Conservation (phyloP, 2,797 vertebrate species). For the Bucorvus abyssinicus region DNA sequence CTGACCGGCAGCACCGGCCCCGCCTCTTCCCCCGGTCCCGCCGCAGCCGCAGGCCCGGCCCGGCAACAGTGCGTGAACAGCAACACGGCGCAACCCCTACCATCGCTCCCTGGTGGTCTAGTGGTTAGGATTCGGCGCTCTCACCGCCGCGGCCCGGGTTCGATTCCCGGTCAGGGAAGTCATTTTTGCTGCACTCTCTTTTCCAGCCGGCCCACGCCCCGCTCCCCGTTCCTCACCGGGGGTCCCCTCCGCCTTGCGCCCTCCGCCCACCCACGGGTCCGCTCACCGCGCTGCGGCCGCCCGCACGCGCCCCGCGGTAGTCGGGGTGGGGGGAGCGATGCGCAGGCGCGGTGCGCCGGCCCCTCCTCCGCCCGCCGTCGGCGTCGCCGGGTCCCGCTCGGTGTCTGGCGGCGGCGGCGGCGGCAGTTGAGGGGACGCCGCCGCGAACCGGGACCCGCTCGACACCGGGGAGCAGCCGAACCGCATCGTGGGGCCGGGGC, state of each 20-base stretch:
- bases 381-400: conserved; percentile 4
- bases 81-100: too few relatives aligned
- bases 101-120: conserved; percentile 48
- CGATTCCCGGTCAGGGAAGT: conserved; percentile 51
- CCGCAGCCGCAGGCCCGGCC: too few relatives aligned
- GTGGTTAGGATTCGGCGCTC: conserved; percentile 55
- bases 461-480: neutral
- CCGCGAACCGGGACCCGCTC: neutral
- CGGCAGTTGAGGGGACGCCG: neutral
- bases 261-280: neutral
- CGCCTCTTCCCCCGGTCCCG: fast-evolving
- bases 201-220: too few relatives aligned
- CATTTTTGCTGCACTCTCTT: too few relatives aligned
- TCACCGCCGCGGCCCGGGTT: conserved; percentile 58
- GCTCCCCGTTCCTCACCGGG: too few relatives aligned
- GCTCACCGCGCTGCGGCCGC: neutral
- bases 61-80: too few relatives aligned
- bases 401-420: conserved; percentile 1
- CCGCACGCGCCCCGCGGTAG: neutral
- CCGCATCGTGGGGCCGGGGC: neutral
- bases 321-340: neutral
- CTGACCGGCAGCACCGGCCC: too few relatives aligned
- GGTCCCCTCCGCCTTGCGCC: too few relatives aligned
- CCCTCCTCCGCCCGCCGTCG: neutral
- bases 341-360: conserved; percentile 12